A percentile compares a stretch with the other conserved stretches of the same genome.
phyloP scores from a whole-genome alignment of 2,113 vertebrate genomes.

The Forbesichthys agassizii region DNA sequence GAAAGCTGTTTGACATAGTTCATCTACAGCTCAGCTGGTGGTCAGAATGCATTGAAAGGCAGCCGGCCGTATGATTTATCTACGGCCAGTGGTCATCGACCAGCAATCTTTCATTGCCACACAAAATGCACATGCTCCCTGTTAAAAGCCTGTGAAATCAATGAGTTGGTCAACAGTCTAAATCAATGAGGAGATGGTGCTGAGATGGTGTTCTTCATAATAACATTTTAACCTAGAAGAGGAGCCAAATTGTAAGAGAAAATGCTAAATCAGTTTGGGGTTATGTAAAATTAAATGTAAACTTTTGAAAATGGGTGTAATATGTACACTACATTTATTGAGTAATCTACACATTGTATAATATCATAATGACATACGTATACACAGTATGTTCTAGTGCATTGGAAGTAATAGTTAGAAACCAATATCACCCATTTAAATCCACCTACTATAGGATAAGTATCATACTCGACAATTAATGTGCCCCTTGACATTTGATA shows the following conservation, averaged over 20 bases:
- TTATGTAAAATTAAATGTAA: too few species aligned
- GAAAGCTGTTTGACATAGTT: not conserved
- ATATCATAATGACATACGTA: not conserved
- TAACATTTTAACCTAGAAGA: constrained; percentile 14
- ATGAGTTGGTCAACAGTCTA: constrained; percentile 26
- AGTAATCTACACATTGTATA: too few species aligned
- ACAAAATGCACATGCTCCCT: constrained; percentile 13
- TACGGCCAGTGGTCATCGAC: constrained; percentile 16
- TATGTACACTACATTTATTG: too few species aligned
- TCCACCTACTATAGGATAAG: not conserved
- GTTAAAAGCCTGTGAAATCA: constrained; percentile 39
- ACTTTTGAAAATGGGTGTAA: too few species aligned
- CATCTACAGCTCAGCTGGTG: constrained; percentile 7
- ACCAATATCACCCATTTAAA: not conserved
- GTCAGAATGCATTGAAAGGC: constrained; percentile 4
- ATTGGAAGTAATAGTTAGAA: not conserved
- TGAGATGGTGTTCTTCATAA: constrained; percentile 12
- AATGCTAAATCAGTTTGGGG: not conserved
- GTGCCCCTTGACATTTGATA: constrained; percentile 45
- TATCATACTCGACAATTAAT: constrained; percentile 26
- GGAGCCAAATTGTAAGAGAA: constrained; percentile 5
- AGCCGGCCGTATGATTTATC: constrained; percentile 11
- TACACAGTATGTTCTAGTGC: not conserved
- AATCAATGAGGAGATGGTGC: constrained; percentile 26
- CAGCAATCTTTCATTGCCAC: not conserved